Evolutionary conservation across 2,888 invertebrate species (phyloP), one percentile per base, ranked within the genome.

Genomic region (Atherix ibis): DNA sequence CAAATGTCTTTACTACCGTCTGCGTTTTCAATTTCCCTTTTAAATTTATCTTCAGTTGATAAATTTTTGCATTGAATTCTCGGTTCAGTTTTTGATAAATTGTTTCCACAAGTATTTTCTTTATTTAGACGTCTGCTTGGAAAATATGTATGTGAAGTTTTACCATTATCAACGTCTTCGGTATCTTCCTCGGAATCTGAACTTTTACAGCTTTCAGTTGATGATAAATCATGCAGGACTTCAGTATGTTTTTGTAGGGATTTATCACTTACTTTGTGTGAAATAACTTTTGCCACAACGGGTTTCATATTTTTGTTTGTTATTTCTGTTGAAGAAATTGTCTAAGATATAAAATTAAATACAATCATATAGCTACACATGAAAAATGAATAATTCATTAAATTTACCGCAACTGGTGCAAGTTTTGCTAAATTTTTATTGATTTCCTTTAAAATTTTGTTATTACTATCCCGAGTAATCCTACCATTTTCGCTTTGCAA

Each of bases 1-100:
- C 74, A 75, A 26, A 82, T 72, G 53, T 89, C 84, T 50, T 71
- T 74, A 5, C 75, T 75, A 0, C 89, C 88, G 64, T 89, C 84
- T 0, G 71, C 60, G 50, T 77, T 76, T 25, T 63, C 58, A 32
- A 68, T 68, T 60, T 81, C 78, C 16, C 67, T 51, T 40, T 57
- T 57, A 14, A 53, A 51, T 19, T 33, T 25, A 9, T 29, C 32
- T 6, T 37, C 5, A 8, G 24, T 32, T 33, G 15, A 8, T 9
- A n/a, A 16, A 5, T 24, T 36, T 4, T 4, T 15, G 13, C 4
- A 19, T 10, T 22, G 15, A 13, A 22, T 24, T 16, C 24, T 16
- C n/a, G 8, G 8, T 16, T 25, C 10, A 9, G 31, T 5, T 24
- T 24, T 27, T 31, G 25, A 8, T n/a, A n/a, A n/a, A n/a, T n/a